phyloP scores from a whole-genome alignment of 1,140 invertebrate species.

The Trichomalopsis sarcophagae region DNA sequence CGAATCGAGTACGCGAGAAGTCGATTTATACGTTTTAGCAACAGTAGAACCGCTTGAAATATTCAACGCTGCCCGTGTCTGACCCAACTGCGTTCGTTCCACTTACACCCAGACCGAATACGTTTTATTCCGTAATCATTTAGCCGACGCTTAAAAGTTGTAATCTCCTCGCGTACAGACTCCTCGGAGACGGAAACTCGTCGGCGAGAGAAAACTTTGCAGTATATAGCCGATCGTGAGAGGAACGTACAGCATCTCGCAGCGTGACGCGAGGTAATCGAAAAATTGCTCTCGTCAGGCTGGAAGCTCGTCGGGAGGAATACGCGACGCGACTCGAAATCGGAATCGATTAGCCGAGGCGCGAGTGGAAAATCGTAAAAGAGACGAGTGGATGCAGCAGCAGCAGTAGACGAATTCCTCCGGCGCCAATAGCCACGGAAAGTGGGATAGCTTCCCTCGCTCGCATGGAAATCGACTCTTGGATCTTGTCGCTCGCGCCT shows the following conservation, averaged over 20 bases:
- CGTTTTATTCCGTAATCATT: background rate
- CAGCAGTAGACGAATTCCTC: background rate
- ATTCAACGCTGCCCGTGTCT: background rate
- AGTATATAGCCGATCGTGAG: background rate
- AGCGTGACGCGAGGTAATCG: constrained; percentile 16
- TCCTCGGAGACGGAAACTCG: background rate
- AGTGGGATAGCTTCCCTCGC: constrained; percentile 14
- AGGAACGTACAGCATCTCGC: background rate
- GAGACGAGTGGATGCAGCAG: background rate
- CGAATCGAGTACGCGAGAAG: too few relatives aligned
- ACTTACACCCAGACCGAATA: too few relatives aligned
- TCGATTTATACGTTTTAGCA: too few relatives aligned
- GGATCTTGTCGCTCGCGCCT: constrained; percentile 8
- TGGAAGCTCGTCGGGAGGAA: background rate
- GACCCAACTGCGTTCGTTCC: too few relatives aligned
- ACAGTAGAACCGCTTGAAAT: too few relatives aligned
- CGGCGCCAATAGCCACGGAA: constrained; percentile 8
- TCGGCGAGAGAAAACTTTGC: background rate
- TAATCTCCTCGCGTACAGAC: background rate
- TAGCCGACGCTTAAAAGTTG: background rate
- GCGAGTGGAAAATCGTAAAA: constrained; percentile 25
- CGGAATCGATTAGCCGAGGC: constrained; percentile 43
- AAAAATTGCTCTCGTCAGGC: constrained; percentile 45
- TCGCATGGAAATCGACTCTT: constrained; percentile 42
- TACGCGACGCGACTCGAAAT: constrained; percentile 38